phyloP scores from a whole-genome alignment of 2,888 invertebrate species.

The Andricus quercusramuli region DNA sequence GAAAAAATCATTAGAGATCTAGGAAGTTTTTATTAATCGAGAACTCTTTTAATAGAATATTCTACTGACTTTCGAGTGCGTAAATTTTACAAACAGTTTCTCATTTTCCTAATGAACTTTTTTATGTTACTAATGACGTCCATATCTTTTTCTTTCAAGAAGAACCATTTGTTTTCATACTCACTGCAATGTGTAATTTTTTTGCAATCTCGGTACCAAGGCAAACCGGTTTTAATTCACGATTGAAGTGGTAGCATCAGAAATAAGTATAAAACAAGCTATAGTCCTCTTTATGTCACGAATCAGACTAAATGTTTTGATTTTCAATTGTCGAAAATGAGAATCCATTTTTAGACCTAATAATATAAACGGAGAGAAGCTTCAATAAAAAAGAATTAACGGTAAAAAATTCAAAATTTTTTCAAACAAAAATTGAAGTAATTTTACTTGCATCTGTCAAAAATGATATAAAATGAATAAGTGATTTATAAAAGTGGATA shows the following conservation, averaged over 20 bases:
- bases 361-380: not conserved
- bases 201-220: not conserved
- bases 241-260: not conserved
- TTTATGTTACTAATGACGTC: not conserved
- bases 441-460: too few relatives aligned
- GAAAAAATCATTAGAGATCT: not conserved
- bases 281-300: not conserved
- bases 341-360: not conserved
- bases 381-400: not conserved
- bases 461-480: too few relatives aligned
- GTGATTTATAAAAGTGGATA: too few relatives aligned
- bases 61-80: not conserved
- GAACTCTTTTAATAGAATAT: not conserved
- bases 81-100: not conserved
- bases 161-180: not conserved
- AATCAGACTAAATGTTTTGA: not conserved
- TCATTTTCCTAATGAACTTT: slow-evolving; percentile 4
- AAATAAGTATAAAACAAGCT: not conserved
- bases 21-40: not conserved
- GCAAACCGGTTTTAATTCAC: slow-evolving; percentile 6
- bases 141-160: not conserved
- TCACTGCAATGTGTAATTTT: not conserved
- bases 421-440: too few relatives aligned
- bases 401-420: too few relatives aligned
- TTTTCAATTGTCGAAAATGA: not conserved